phyloP scores from a whole-genome alignment of 2,113 vertebrate genomes.

The Opisthocomus hoazin region DNA sequence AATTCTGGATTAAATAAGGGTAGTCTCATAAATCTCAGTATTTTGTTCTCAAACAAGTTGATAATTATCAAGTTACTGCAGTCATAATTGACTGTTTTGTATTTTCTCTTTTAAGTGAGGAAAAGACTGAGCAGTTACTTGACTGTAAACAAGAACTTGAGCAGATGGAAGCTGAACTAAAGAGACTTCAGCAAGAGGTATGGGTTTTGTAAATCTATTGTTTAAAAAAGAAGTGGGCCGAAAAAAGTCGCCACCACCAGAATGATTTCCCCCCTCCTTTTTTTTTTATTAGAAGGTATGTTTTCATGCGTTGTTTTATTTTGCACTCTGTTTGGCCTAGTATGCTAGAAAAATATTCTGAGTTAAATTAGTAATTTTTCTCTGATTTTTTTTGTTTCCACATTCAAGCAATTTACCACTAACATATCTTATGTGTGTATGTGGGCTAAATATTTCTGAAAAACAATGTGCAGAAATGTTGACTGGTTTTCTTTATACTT shows the following conservation, averaged over 20 bases:
- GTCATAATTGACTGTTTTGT: not conserved
- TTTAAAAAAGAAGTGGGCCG: not conserved
- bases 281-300: not conserved
- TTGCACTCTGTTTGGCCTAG: not conserved
- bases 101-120: slow-evolving; percentile 78
- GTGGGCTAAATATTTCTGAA: not conserved
- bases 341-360: not conserved
- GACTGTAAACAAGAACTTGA: slow-evolving; percentile 96
- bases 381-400: not conserved
- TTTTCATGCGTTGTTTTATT: not conserved
- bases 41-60: not conserved
- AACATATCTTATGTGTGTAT: too few relatives aligned
- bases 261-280: not conserved
- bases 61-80: not conserved
- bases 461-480: not conserved
- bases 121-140: slow-evolving; percentile 95
- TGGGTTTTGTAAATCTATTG: not conserved
- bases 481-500: not conserved
- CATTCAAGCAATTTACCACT: not conserved
- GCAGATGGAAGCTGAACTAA: slow-evolving; percentile 88
- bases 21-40: not conserved
- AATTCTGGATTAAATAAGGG: not conserved
- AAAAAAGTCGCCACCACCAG: not conserved
- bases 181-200: slow-evolving; percentile 94
- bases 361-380: not conserved